Evolutionary conservation across 2,797 vertebrate species (phyloP).

Genomic region (Sebastolobus altivelis): DNA sequence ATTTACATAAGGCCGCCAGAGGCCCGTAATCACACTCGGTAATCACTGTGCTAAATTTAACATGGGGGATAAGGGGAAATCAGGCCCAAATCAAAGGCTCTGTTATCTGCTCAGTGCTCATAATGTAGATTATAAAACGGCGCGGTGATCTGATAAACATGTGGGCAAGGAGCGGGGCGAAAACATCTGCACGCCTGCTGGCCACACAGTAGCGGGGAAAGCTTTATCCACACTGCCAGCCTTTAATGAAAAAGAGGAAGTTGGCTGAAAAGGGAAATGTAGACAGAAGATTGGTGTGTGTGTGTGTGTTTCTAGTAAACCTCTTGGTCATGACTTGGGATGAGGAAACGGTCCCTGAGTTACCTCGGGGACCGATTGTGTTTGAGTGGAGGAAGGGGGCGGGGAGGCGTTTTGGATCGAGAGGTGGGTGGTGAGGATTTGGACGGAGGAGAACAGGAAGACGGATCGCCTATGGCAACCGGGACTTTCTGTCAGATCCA

Average conservation of each 20-base stretch:
- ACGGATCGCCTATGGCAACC: conserved; percentile 84
- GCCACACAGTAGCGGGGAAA: conserved; percentile 76
- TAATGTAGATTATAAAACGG: conserved; percentile 76
- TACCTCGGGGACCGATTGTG: conserved; percentile 75
- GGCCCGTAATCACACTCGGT: conserved; percentile 66
- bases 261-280: conserved; percentile 56
- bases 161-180: conserved; percentile 51
- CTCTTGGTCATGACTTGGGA: conserved; percentile 61
- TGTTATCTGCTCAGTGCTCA: conserved; percentile 70
- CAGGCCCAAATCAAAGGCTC: conserved; percentile 76
- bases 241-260: conserved; percentile 70
- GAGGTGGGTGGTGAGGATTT: conserved; percentile 62
- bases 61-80: conserved; percentile 71
- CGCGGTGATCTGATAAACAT: conserved; percentile 80
- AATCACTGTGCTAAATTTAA: conserved; percentile 83
- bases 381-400: conserved; percentile 62
- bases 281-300: conserved; percentile 34
- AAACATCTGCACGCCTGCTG: conserved; percentile 78
- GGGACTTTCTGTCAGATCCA: conserved; percentile 85
- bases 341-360: conserved; percentile 66
- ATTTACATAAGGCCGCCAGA: conserved; percentile 67
- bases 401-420: conserved; percentile 14
- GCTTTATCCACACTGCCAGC: conserved; percentile 62
- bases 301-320: conserved; percentile 65
- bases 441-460: conserved; percentile 83